Evolutionary conservation across 2,888 invertebrate species (phyloP).

Genomic region (Apodemia duryi): DNA sequence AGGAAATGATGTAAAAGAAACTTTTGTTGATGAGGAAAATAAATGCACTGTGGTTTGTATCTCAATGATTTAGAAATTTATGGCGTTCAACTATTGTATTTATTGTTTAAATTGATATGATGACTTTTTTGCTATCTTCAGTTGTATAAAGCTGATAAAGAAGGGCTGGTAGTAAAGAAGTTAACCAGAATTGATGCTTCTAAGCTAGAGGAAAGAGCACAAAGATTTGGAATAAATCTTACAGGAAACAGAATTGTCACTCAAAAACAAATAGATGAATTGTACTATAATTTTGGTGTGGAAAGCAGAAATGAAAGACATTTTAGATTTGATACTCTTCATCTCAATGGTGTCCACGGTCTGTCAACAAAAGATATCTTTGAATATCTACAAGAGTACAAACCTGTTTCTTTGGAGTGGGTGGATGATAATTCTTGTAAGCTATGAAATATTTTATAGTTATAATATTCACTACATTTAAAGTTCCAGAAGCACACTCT

Average conservation of each 20-base stretch:
- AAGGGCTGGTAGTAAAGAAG: constrained; percentile 51
- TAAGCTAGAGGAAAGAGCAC: constrained; percentile 66
- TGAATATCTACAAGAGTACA: constrained; percentile 87
- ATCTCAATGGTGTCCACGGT: constrained; percentile 86
- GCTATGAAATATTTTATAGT: constrained; percentile 35
- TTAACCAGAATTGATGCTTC: constrained; percentile 64
- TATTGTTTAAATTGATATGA: neutral
- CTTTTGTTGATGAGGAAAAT: constrained; percentile 31
- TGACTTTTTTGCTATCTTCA: constrained; percentile 33
- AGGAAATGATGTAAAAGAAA: constrained; percentile 46
- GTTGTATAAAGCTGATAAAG: constrained; percentile 57
- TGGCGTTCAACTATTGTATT: neutral
- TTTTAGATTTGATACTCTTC: constrained; percentile 85
- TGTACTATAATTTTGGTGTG: constrained; percentile 64
- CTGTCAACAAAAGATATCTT: constrained; percentile 89
- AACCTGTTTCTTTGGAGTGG: constrained; percentile 90
- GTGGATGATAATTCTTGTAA: constrained; percentile 88
- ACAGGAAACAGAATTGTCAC: constrained; percentile 63
- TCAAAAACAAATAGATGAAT: constrained; percentile 68
- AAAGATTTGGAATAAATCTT: constrained; percentile 65
- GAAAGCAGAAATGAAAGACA: constrained; percentile 80
- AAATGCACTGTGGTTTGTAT: constrained; percentile 49
- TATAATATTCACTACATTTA: too few relatives aligned
- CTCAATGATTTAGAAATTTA: constrained; percentile 7
- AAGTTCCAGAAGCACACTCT: too few relatives aligned